Base-by-base conservation (phyloP, 2,888 invertebrate genomes). In the Scaptodrosophila latifasciaeformis region DNA sequence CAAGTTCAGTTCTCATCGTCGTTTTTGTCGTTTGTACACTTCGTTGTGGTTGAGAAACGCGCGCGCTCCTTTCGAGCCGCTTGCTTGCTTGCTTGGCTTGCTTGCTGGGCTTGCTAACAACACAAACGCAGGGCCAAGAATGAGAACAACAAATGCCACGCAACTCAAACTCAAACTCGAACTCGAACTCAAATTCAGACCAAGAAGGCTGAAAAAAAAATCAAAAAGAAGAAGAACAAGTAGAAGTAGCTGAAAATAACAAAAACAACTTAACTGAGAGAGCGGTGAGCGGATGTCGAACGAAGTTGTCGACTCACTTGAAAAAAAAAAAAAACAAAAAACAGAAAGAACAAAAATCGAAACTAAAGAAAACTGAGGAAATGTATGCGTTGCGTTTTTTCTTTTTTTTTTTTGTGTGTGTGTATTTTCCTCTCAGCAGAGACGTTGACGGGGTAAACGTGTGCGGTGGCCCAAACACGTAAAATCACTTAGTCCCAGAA, bases 391-490 rank as follows among this genome's bases (percentile, higher is more conserved):
- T n/a, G n/a, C n/a, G n/a, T n/a, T n/a, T n/a, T n/a, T n/a, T n/a
- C n/a, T n/a, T n/a, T n/a, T n/a, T n/a, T n/a, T n/a, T n/a, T n/a
- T n/a, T n/a, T n/a, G n/a, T n/a, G n/a, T n/a, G n/a, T n/a, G n/a
- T n/a, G n/a, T n/a, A n/a, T n/a, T n/a, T 34, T 34, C 6, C 34
- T 15, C 12, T 34, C 34, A 34, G 17, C 37, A 17, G 12, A 12
- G 37, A 2, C 34, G 34, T 2, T n/a, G n/a, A 37, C 18, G 18
- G 10, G 37, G 49, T 45, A 60, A 61, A 62, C 65, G 81, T 81
- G 78, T 82, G 82, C 56, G 82, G 82, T 81, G 78, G 82, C 77
- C 74, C 80, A 67, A 72, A 80, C 80, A 81, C 82, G 82, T 82
- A 82, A 81, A 82, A 82, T 75, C 81, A 81, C 81, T 81, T 81